Conservation (phyloP, 2,113 vertebrate genomes). For the Paratilapia polleni region DNA sequence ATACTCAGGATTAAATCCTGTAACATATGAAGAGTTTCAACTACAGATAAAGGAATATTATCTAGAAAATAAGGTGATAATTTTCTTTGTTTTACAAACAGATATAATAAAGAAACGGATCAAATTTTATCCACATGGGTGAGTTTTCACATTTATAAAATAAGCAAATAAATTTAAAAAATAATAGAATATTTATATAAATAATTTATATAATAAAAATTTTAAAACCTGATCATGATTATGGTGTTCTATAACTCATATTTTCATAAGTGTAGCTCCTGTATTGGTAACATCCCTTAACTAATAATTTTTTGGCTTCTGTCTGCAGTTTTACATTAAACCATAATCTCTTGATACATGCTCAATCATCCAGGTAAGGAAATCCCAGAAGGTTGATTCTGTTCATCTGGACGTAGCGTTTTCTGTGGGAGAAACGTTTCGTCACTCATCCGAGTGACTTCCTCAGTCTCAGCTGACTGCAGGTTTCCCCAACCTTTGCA, state of each 20-base stretch:
- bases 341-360: no score
- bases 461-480: no score
- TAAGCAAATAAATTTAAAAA: background rate
- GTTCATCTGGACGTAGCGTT: no score
- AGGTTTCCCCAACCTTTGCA: no score
- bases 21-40: background rate
- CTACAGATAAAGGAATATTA: background rate
- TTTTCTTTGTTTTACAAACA: background rate
- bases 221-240: background rate
- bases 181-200: background rate
- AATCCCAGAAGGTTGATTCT: no score
- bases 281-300: background rate
- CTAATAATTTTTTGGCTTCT: background rate
- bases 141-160: background rate
- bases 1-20: fast-evolving
- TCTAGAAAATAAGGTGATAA: background rate
- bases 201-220: no score
- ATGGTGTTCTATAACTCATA: background rate
- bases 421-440: no score
- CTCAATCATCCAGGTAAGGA: no score
- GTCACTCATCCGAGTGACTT: no score
- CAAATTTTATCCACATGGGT: background rate
- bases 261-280: background rate
- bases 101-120: background rate
- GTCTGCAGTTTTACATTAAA: no score